These are phyloP conservation scores for Apoderus coryli DNA, from an alignment of 2,888 invertebrate genomes.

Conservation along the genomic window DNA sequence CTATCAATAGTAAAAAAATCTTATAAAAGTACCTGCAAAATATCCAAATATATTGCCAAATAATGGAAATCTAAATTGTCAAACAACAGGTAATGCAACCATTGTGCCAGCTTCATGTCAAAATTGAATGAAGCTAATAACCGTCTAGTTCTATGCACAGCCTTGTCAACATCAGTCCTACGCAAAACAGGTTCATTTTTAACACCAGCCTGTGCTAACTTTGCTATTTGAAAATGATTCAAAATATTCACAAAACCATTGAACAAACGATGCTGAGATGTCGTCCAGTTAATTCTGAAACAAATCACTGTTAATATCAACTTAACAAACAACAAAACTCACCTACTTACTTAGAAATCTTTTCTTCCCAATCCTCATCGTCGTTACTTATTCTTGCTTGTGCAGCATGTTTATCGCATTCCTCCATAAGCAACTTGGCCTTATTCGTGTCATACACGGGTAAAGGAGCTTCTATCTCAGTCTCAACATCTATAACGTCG, in stretches of 20 bases:
- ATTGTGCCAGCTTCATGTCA: conserved; percentile 58
- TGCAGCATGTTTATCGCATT: conserved; percentile 50
- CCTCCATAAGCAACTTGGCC: conserved; percentile 51
- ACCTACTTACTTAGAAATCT: conserved; percentile 42
- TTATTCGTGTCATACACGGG: conserved; percentile 44
- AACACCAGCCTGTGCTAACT: conserved; percentile 43
- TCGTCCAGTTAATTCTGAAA: conserved; percentile 46
- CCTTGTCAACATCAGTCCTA: conserved; percentile 54
- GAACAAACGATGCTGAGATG: conserved; percentile 49
- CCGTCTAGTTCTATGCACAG: conserved; percentile 49
- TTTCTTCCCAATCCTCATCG: conserved; percentile 53
- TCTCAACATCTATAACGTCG: conserved; percentile 35
- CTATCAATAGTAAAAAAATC: too few relatives aligned
- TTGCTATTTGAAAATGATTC: conserved; percentile 47
- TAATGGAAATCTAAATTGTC: conserved; percentile 51
- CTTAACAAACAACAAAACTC: conserved; percentile 4
- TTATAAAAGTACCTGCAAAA: conserved; percentile 44
- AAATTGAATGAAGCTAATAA: conserved; percentile 56
- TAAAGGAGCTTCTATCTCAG: conserved; percentile 28
- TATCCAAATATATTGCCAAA: conserved; percentile 60
- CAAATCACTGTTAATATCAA: too few relatives aligned
- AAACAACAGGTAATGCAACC: conserved; percentile 59
- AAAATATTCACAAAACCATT: conserved; percentile 48
- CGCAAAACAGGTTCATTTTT: conserved; percentile 54
- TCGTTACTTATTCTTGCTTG: conserved; percentile 42